phyloP scores from a whole-genome alignment of 2,888 invertebrate genomes.

The Nephrotoma appendiculata region DNA sequence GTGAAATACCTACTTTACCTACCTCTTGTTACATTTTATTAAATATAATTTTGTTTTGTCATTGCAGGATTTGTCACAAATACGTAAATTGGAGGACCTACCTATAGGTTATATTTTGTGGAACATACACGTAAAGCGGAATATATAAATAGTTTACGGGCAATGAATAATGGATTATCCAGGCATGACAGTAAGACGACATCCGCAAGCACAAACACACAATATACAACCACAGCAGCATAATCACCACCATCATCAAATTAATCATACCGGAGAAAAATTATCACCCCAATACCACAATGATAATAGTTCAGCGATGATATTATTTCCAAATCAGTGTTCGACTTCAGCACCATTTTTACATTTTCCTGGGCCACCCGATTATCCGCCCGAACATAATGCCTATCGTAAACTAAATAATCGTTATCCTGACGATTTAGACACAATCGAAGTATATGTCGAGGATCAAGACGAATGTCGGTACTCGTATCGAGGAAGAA shows the following conservation, averaged over 20 bases:
- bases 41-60: not conserved
- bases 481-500: not conserved
- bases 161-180: constrained; percentile 2
- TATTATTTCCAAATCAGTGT: constrained; percentile 2
- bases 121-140: not conserved
- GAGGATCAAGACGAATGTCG: constrained; percentile 2
- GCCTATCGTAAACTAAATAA: constrained; percentile 22
- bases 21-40: not conserved
- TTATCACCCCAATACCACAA: not conserved
- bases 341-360: constrained; percentile 36
- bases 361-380: constrained; percentile 62
- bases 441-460: constrained; percentile 30
- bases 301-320: constrained; percentile 1
- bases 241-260: not conserved
- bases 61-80: not conserved
- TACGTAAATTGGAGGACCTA: not conserved
- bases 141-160: not conserved
- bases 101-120: not conserved
- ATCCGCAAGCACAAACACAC: not conserved
- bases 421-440: constrained; percentile 25
- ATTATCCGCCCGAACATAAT: constrained; percentile 43
- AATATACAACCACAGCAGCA: not conserved
- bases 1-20: not conserved
- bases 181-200: not conserved
- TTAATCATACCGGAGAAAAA: not conserved